A percentile compares a stretch with the other conserved stretches of the same genome.
These are phyloP conservation scores for Apodemia hepburni DNA, from an alignment of 2,888 invertebrate genomes.

Conservation along the genomic window DNA sequence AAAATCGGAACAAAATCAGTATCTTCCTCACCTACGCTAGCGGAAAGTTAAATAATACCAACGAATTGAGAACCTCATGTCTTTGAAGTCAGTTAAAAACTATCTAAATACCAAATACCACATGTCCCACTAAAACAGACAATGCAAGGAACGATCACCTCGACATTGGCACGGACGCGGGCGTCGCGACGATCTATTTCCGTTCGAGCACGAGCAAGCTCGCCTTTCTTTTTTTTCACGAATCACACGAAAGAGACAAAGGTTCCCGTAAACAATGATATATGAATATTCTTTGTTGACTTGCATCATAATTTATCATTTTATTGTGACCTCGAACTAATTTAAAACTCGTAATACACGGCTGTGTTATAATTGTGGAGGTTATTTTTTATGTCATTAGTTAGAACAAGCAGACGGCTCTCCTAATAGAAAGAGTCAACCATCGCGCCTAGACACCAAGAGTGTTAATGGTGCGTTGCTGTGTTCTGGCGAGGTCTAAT, in stretches of 20 bases:
- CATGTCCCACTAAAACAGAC: conserved; percentile 33
- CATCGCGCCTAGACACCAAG: no score
- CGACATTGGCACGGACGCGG: conserved; percentile 54
- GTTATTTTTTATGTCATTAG: no score
- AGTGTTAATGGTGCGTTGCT: no score
- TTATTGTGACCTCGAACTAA: conserved; percentile 9
- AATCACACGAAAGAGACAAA: conserved; percentile 24
- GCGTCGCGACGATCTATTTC: conserved; percentile 51
- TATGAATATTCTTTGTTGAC: conserved; percentile 9
- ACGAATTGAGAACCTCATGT: no score
- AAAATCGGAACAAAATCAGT: no score
- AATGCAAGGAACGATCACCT: conserved; percentile 55
- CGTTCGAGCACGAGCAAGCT: conserved; percentile 37
- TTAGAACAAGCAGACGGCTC: no score
- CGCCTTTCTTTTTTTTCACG: conserved; percentile 53
- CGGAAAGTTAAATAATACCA: no score
- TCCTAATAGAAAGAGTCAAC: no score
- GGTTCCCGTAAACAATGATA: conserved; percentile 30
- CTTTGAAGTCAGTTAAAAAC: neutral
- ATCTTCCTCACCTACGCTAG: no score
- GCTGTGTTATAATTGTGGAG: neutral
- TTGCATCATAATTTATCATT: conserved; percentile 13
- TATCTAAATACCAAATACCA: neutral
- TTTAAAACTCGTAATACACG: neutral
- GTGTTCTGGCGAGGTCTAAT: no score